Evolutionary conservation across 2,797 vertebrate genomes (phyloP).

Genomic region (Botia almorhae): DNA sequence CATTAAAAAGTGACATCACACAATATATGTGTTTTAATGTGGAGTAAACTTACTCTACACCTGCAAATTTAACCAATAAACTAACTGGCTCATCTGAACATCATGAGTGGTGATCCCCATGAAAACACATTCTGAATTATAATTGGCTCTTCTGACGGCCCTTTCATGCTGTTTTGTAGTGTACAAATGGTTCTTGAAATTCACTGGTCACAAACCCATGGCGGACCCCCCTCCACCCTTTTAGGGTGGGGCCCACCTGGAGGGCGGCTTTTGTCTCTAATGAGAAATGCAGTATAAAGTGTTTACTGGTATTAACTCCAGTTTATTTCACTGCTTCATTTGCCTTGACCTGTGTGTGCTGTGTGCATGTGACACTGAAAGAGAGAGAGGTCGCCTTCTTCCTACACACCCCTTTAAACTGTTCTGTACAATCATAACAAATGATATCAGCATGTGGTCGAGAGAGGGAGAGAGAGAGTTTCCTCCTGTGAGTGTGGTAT

Average conservation of each 20-base stretch:
- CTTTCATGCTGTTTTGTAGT: neutral
- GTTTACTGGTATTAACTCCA: neutral
- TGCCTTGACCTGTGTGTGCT: neutral
- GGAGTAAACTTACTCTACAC: neutral
- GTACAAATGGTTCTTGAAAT: neutral
- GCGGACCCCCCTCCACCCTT: neutral
- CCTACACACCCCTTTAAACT: slow-evolving; percentile 13
- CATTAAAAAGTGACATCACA: no score
- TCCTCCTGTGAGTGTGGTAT: slow-evolving; percentile 21
- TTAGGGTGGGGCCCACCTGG: neutral
- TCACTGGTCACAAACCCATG: neutral
- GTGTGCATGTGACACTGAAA: neutral
- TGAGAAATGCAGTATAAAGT: no score
- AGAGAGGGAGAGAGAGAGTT: slow-evolving; percentile 11
- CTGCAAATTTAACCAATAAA: neutral
- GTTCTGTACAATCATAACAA: slow-evolving; percentile 23
- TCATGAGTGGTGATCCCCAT: neutral
- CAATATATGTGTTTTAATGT: neutral
- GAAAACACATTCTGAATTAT: neutral
- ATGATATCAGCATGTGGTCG: slow-evolving; percentile 25
- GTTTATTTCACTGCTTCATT: neutral
- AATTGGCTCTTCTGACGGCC: neutral
- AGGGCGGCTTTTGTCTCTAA: no score
- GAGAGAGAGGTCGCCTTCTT: slow-evolving; percentile 9
- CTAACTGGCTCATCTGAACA: neutral